Conservation (phyloP, 2,797 vertebrate species). For the Synaphobranchus kaupii region DNA sequence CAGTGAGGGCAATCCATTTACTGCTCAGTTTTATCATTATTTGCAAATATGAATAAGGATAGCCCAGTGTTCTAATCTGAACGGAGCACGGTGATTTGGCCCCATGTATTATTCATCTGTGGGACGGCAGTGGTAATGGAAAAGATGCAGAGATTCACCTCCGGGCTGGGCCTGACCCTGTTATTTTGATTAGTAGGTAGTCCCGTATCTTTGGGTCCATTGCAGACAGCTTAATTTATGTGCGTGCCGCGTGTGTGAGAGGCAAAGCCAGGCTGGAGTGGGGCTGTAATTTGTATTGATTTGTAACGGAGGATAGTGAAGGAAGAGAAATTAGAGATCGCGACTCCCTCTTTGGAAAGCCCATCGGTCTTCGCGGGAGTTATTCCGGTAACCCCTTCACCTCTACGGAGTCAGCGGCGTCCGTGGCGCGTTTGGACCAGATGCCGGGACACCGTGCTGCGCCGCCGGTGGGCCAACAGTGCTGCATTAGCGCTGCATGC, state of each 20-base stretch:
- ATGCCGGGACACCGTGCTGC: neutral
- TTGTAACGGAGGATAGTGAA: conserved; percentile 40
- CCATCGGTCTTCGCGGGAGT: conserved; percentile 42
- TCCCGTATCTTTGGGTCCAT: conserved; percentile 41
- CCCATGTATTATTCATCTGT: conserved; percentile 59
- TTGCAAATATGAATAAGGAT: conserved; percentile 25
- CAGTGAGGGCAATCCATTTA: conserved; percentile 11
- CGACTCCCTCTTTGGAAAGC: conserved; percentile 45
- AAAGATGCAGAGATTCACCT: conserved; percentile 48
- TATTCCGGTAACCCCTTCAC: conserved; percentile 46
- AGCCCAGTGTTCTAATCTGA: conserved; percentile 45
- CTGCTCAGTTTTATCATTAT: conserved; percentile 24
- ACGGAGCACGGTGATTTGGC: conserved; percentile 43
- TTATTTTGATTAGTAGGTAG: conserved; percentile 55
- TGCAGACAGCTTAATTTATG: conserved; percentile 56
- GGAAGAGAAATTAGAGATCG: conserved; percentile 48
- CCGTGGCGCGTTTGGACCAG: neutral
- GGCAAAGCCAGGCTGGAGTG: conserved; percentile 32
- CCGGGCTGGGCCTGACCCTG: conserved; percentile 40
- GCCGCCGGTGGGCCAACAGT: too few species aligned
- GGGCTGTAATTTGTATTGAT: conserved; percentile 55
- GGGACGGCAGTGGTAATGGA: conserved; percentile 57
- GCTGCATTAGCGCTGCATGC: neutral
- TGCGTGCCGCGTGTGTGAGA: conserved; percentile 43
- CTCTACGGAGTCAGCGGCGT: neutral